Percentiles rank a stretch among this genome's conserved stretches.
phyloP scores from a whole-genome alignment of 2,888 invertebrate genomes.

The Tortricodes alternella region DNA sequence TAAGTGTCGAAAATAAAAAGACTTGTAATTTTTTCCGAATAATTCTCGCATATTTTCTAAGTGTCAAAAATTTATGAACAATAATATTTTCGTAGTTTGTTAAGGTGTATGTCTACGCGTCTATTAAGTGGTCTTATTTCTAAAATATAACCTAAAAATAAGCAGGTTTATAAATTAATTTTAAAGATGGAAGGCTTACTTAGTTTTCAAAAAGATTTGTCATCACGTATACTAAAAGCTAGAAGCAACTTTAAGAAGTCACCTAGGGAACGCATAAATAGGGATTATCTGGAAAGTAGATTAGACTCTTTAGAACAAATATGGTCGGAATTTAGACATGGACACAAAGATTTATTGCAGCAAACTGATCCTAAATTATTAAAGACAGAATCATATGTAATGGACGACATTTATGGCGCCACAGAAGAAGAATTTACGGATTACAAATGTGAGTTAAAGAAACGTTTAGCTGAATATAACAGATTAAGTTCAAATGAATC shows the following conservation, averaged over 20 bases:
- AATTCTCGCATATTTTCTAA: no score
- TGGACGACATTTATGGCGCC: slow-evolving; percentile 1
- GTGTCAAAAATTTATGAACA: no score
- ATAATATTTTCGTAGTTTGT: no score
- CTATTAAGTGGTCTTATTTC: no score
- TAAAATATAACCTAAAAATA: background rate
- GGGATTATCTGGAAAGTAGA: slow-evolving; percentile 1
- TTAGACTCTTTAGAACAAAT: slow-evolving; percentile 13
- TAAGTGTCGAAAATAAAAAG: no score
- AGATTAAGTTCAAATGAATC: background rate
- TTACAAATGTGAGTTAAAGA: slow-evolving; percentile 14
- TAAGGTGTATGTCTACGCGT: no score
- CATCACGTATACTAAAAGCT: background rate
- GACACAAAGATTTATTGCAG: slow-evolving; percentile 15
- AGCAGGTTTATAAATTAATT: background rate
- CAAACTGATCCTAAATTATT: background rate
- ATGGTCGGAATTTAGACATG: slow-evolving; percentile 9
- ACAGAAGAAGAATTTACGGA: slow-evolving; percentile 11
- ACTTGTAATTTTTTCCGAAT: background rate
- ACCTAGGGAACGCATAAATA: slow-evolving; percentile 17
- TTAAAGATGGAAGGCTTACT: background rate
- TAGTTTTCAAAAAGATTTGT: background rate
- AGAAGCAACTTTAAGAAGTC: slow-evolving; percentile 13
- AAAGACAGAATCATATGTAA: background rate
- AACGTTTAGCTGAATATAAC: background rate